phyloP scores from a whole-genome alignment of 2,113 vertebrate genomes.

The Oceanites oceanicus region DNA sequence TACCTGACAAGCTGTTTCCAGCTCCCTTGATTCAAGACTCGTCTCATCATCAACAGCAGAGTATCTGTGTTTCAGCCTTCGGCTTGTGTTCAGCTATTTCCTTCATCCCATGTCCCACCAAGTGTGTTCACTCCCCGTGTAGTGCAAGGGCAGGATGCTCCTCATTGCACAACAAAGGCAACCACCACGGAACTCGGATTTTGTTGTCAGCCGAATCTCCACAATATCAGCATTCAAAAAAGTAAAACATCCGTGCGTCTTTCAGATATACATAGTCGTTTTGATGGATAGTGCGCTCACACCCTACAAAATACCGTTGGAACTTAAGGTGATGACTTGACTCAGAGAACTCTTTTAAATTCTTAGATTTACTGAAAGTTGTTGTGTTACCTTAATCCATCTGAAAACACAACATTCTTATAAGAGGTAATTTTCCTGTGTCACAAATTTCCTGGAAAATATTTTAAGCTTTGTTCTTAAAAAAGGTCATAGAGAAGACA shows the following conservation, averaged over 20 bases:
- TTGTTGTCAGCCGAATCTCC: background rate
- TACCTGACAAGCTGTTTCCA: background rate
- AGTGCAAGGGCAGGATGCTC: background rate
- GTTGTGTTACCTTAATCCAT: background rate
- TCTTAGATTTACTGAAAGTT: background rate
- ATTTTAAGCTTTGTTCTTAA: background rate
- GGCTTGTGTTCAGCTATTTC: background rate
- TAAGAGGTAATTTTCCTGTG: background rate
- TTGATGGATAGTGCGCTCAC: background rate
- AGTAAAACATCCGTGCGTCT: background rate
- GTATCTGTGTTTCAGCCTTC: background rate
- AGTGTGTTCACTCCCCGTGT: fast-evolving
- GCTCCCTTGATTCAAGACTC: background rate
- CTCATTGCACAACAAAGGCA: background rate
- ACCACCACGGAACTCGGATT: fast-evolving
- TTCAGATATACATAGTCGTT: fast-evolving
- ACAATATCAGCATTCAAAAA: background rate
- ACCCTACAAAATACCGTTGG: background rate
- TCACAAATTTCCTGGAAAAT: background rate
- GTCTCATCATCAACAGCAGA: background rate
- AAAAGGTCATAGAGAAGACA: background rate
- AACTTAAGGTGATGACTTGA: background rate
- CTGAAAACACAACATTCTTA: background rate
- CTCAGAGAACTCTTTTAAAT: background rate
- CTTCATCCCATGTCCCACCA: background rate